Evolutionary conservation across 2,113 vertebrate species (phyloP), one percentile per base, ranked within the genome.

Genomic region (Thunnus thynnus): DNA sequence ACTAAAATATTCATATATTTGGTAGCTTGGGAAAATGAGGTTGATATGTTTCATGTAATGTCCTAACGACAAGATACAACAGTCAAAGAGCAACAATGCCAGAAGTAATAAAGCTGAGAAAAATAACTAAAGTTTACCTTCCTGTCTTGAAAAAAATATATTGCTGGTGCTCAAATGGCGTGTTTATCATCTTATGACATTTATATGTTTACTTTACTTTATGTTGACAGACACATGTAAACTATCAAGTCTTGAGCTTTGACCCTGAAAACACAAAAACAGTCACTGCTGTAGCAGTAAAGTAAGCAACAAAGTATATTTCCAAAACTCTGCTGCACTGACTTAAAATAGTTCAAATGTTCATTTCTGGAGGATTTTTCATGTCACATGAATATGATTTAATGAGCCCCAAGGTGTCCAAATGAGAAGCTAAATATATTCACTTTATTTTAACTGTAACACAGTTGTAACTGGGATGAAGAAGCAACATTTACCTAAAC

Each of bases 121-220:
- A 82, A 71, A 65, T 32, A 4, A 41, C 6, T 2, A 3, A 32
- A 12, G 58, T 70, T 57, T 51, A 58, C 50, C 60, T 61, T 63
- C 62, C 20, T 60, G 56, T 76, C 61, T 51, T 18, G 66, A 58
- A 27, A 54, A 81, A 82, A 66, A 41, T 2, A 7, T 74, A 63
- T 14, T 27, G 22, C 71, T 14, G 46, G n/a, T 66, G 55, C 70
- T 72, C 61, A 13, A 51, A 54, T 52, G 16, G 20, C 52, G 17
- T 52, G 63, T 74, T 51, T 30, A 86, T 85, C 71, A 72, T 69
- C 41, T 36, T 69, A 18, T 36, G 62, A 83, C 78, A 70, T 47
- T 73, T 76, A 80, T 0, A 32, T 77, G 68, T 76, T 83, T 63
- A 52, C 44, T 9, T 61, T 17, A 41, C 25, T 66, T 46, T 3